Evolutionary conservation across 2,797 vertebrate genomes (phyloP), one percentile per base, ranked within the genome.

Genomic region (Lateolabrax maculatus): DNA sequence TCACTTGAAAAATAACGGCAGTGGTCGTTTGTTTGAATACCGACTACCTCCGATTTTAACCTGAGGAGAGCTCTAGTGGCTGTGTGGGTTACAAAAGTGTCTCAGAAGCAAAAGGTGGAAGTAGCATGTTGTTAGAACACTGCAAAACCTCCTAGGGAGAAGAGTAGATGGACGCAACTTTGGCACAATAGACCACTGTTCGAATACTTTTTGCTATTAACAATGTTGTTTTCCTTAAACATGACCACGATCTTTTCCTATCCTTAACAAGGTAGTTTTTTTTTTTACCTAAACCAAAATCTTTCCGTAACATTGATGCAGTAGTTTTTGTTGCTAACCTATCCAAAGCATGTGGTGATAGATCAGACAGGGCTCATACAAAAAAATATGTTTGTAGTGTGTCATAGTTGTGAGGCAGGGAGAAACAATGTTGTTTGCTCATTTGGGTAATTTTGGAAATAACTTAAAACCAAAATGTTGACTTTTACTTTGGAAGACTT

Each of bases 21-120:
- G 29, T 39, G 21, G 8, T 19, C 1, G 16, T 52, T 61, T 23
- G 5, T 78, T 52, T 16, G 18, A 60, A 71, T 6, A 18, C 25
- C 5, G 21, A 27, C 6, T 5, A 66, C 8, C 1, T 36, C 0
- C 19, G 4, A 62, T 23, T 82, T n/a, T n/a, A n/a, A 23, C 13
- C 15, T 41, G 48, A 71, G 46, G 46, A 43, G 23, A 48, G 61
- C 57, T 65, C 34, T 51, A 53, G 69, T 27, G 70, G 70, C 39
- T 1, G 2, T 8, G 12, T 29, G 37, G 43, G 9, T 44, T 11
- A n/a, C 25, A 2, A 53, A 44, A 37, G 39, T 23, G n/a, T 46
- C 15, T 34, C 15, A 27, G 16, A 49, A 12, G 29, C 34, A 23
- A 51, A 58, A n/a, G 15, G 23, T 0, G 1, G 16, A 71, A 36